phyloP scores from a whole-genome alignment of 2,113 vertebrate species.

The Megaceryle torquata region DNA sequence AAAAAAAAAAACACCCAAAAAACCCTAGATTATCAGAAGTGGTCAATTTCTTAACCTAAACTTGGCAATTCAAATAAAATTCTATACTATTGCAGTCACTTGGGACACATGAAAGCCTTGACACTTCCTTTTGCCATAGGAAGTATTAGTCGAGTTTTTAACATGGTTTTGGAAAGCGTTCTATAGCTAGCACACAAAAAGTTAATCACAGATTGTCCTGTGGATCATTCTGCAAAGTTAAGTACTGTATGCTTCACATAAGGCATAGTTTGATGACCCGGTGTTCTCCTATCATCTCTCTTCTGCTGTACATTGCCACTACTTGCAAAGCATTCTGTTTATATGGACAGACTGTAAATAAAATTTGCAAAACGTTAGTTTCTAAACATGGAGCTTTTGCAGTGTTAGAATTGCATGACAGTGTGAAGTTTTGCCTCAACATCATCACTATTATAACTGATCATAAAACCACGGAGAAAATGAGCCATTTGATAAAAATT shows the following conservation, averaged over 20 bases:
- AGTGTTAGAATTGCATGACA: background rate
- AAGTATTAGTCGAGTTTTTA: background rate
- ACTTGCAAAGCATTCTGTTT: background rate
- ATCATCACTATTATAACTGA: background rate
- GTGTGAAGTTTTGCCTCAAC: background rate
- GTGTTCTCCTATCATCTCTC: background rate
- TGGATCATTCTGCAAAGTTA: background rate
- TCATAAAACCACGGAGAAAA: slow-evolving; percentile 4
- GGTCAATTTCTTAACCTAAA: background rate
- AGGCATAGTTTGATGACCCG: background rate
- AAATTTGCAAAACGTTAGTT: background rate
- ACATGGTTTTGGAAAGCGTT: background rate
- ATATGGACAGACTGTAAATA: background rate
- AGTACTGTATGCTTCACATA: background rate
- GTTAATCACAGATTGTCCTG: background rate
- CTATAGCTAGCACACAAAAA: background rate
- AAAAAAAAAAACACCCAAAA: too few species aligned
- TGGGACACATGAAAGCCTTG: background rate
- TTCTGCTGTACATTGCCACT: background rate
- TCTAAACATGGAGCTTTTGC: background rate
- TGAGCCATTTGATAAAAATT: background rate
- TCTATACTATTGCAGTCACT: background rate
- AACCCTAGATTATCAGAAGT: background rate
- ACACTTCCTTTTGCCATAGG: background rate
- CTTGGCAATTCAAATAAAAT: background rate